These are phyloP conservation scores for Gallinago nigripennis DNA, from an alignment of 2,797 vertebrate species.

Conservation along the genomic window DNA sequence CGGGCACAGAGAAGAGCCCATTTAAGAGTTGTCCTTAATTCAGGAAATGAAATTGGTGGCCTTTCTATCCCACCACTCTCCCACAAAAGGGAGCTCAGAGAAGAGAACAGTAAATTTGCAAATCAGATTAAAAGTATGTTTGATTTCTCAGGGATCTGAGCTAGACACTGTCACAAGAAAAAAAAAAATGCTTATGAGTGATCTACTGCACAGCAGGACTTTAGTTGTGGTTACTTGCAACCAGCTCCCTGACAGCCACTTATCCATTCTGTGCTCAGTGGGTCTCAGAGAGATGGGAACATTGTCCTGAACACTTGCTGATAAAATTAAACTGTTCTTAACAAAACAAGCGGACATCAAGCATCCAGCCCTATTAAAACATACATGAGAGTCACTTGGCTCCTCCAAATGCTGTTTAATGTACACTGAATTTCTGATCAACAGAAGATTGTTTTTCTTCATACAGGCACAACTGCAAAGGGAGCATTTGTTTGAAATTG, in stretches of 20 bases:
- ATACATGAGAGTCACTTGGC: background rate
- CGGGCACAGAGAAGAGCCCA: background rate
- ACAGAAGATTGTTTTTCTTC: background rate
- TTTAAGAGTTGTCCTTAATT: background rate
- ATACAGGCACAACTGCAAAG: background rate
- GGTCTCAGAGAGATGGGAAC: background rate
- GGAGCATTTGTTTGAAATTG: constrained; percentile 47
- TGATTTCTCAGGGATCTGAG: background rate
- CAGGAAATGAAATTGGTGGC: background rate
- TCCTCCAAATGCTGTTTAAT: background rate
- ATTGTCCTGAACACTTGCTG: accelerated
- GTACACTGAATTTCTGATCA: background rate
- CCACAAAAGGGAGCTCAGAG: background rate
- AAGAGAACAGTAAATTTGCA: background rate
- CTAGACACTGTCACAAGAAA: background rate
- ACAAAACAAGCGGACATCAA: background rate
- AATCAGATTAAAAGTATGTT: background rate
- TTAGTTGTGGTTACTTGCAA: background rate
- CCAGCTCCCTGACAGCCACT: background rate
- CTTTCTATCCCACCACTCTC: background rate
- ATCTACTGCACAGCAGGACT: background rate
- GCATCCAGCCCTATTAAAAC: background rate
- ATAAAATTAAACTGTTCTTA: background rate
- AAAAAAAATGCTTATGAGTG: background rate
- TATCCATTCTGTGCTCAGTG: background rate